A percentile compares a stretch with the other conserved stretches of the same genome.
Conservation (phyloP, 2,113 vertebrate genomes). For the Tylochromis polylepis region DNA sequence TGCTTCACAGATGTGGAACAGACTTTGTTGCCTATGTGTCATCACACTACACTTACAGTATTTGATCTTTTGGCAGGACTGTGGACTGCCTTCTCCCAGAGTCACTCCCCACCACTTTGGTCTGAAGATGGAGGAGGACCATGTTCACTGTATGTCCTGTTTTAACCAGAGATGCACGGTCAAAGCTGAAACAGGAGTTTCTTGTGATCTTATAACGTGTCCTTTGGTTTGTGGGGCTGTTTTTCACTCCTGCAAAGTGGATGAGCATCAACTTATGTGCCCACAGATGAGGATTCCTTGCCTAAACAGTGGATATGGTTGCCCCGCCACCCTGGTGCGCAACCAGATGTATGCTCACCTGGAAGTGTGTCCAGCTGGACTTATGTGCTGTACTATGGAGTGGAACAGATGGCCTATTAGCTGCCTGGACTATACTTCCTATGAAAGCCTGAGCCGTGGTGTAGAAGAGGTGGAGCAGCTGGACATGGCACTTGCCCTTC, state of each 20-base stretch:
- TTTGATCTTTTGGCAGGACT: conserved; percentile 52
- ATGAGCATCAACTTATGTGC: conserved; percentile 90
- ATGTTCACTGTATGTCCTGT: conserved; percentile 88
- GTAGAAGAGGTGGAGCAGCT: conserved; percentile 91
- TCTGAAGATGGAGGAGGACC: conserved; percentile 79
- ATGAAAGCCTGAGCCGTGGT: conserved; percentile 88
- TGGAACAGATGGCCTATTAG: conserved; percentile 98
- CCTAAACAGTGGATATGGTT: conserved; percentile 90
- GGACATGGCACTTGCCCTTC: conserved; percentile 94
- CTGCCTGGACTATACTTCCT: conserved; percentile 89
- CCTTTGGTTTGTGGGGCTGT: conserved; percentile 89
- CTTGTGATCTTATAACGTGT: conserved; percentile 86
- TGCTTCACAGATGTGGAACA: background rate
- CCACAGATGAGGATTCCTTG: conserved; percentile 89
- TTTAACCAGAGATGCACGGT: conserved; percentile 87
- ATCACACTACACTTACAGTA: background rate
- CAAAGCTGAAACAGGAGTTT: conserved; percentile 81
- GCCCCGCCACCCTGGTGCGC: conserved; percentile 83
- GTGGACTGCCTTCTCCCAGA: conserved; percentile 34
- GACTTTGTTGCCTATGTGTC: background rate
- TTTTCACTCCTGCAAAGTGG: conserved; percentile 90
- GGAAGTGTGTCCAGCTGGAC: conserved; percentile 90
- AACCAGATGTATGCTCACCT: conserved; percentile 91
- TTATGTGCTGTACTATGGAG: conserved; percentile 98
- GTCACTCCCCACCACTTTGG: background rate